Conservation (phyloP, 2,888 invertebrate genomes). For the Ptilodon capucinus region DNA sequence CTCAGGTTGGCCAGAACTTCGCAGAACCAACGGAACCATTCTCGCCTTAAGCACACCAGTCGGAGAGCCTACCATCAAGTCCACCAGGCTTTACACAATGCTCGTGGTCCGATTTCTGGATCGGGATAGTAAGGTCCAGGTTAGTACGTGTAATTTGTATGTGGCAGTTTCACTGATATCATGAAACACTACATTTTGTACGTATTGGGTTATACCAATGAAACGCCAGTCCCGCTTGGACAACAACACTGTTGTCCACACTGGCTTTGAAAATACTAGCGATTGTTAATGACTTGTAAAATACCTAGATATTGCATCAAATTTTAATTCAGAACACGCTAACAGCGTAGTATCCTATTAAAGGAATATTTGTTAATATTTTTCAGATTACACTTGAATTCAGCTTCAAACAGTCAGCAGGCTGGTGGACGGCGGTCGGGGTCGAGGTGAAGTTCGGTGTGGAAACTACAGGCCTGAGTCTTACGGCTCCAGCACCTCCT, state of each 20-base stretch:
- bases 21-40: conserved; percentile 53
- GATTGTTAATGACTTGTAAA: too few relatives aligned
- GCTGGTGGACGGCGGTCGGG: conserved; percentile 81
- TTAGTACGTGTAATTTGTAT: too few relatives aligned
- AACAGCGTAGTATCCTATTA: too few relatives aligned
- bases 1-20: conserved; percentile 76
- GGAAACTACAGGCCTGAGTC: conserved; percentile 62
- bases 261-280: too few relatives aligned
- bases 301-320: too few relatives aligned
- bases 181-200: too few relatives aligned
- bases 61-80: conserved; percentile 68
- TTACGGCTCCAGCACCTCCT: conserved; percentile 66
- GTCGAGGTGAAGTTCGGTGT: conserved; percentile 79
- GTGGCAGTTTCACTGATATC: too few relatives aligned
- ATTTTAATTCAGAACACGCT: too few relatives aligned
- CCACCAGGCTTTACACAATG: conserved; percentile 67
- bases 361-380: background rate
- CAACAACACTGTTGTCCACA: too few relatives aligned
- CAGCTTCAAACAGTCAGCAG: conserved; percentile 75
- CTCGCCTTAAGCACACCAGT: conserved; percentile 61
- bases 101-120: conserved; percentile 72
- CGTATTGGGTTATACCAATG: too few relatives aligned
- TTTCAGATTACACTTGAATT: conserved; percentile 80
- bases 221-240: too few relatives aligned
- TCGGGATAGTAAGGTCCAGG: conserved; percentile 61